Base-by-base conservation (phyloP, 2,797 vertebrate genomes). In the Sebastes jordani region DNA sequence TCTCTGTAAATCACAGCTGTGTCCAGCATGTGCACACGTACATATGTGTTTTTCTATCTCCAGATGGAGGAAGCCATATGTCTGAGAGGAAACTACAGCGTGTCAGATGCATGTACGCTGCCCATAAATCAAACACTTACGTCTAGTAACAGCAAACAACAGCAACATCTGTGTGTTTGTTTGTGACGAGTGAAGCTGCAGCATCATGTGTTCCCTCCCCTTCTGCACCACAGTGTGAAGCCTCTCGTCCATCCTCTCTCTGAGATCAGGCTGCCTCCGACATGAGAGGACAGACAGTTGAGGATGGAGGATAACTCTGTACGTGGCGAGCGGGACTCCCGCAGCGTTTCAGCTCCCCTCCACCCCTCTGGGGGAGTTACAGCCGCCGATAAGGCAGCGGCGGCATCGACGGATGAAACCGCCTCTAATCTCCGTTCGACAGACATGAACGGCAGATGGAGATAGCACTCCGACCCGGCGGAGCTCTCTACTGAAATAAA, bases 361-460 rank as follows among this genome's bases (percentile, higher is more conserved):
- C 4, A 11, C 10, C 10, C 34, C 11, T 13, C 38, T 0, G 38
- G 18, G 55, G 60, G 46, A 61, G 42, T 71, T 20, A n/a, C 23
- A 70, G 36, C 30, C 2, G 6, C 29, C 6, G 71, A 78, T 72
- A 73, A 71, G 54, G 42, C 46, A 10, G 36, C 36, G 11, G 65
- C 2, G 20, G 20, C 72, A 20, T 49, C 46, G 34, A 67, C 55
- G 30, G 29, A 63, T 65, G 61, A 71, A 66, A 65, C 60, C 10
- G 42, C 73, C 72, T 76, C 67, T 76, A 76, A 80, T 84, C 77
- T 84, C 20, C 5, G 3, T 52, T 52, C 46, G 20, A 8, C 76
- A 84, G 76, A 71, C 67, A 46, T 20, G 46, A 20, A 49, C 16
- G 5, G 38, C 38, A 42, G 74, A 62, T 73, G 7, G 69, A 73